Evolutionary conservation across 1,140 invertebrate species (phyloP).

Genomic region (Dendrolimus kikuchii): DNA sequence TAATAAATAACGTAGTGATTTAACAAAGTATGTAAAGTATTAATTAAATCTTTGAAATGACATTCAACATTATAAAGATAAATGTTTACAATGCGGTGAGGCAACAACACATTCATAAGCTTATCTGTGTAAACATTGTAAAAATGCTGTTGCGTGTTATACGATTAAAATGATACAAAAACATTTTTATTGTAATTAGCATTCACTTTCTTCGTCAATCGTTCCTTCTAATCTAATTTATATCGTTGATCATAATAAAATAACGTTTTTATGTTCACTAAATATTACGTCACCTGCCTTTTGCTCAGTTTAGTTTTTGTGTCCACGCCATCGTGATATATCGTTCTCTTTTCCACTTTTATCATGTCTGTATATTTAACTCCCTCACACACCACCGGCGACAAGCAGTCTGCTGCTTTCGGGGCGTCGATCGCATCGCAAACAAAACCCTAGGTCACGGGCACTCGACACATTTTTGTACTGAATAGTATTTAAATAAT

Average conservation of each 20-base stretch:
- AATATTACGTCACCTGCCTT: conserved; percentile 38
- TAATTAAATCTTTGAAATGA: too few species aligned
- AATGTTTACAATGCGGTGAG: too few species aligned
- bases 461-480: conserved; percentile 51
- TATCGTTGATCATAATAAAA: not conserved
- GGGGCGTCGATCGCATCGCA: conserved; percentile 40
- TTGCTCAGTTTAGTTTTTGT: conserved; percentile 41
- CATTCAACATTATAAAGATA: too few species aligned
- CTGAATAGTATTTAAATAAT: conserved; percentile 11
- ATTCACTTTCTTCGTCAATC: not conserved
- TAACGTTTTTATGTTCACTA: conserved; percentile 31
- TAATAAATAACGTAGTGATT: too few species aligned
- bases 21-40: too few species aligned
- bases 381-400: conserved; percentile 43
- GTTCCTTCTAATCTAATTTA: not conserved
- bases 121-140: too few species aligned
- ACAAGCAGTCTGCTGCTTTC: conserved; percentile 63
- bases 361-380: conserved; percentile 26
- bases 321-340: conserved; percentile 34
- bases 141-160: too few species aligned
- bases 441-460: conserved; percentile 59
- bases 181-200: too few species aligned
- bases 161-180: too few species aligned
- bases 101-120: too few species aligned
- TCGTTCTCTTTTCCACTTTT: conserved; percentile 31